Evolutionary conservation across 2,113 vertebrate genomes (phyloP).

Genomic region (Anseranas semipalmata): DNA sequence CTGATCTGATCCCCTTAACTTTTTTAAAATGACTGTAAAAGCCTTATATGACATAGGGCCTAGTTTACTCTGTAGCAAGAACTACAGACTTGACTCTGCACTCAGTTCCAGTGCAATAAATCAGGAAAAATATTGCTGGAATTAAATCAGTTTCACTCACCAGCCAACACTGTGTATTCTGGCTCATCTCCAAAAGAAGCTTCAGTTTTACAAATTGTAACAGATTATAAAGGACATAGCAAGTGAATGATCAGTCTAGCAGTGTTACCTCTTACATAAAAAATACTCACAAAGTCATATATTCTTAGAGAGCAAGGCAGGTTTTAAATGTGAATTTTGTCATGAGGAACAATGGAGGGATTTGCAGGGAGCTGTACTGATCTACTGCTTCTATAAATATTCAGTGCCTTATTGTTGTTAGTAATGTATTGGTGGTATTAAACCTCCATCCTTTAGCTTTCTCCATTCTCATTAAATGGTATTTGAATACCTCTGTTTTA

Average conservation of each 20-base stretch:
- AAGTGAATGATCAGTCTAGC: not conserved
- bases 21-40: not conserved
- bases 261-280: not conserved
- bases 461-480: slow-evolving; percentile 25
- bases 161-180: not conserved
- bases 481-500: slow-evolving; percentile 8
- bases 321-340: slow-evolving; percentile 1
- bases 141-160: not conserved
- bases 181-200: not conserved
- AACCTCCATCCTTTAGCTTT: slow-evolving; percentile 1
- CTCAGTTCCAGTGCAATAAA: not conserved
- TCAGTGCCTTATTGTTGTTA: slow-evolving; percentile 11
- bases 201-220: not conserved
- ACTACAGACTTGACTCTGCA: not conserved
- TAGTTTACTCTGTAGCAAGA: not conserved
- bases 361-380: not conserved
- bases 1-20: not conserved
- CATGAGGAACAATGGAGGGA: not conserved
- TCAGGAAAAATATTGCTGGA: not conserved
- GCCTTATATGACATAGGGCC: not conserved
- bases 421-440: not conserved
- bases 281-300: not conserved
- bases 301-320: not conserved
- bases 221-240: not conserved
- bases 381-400: slow-evolving; percentile 9